Base-by-base conservation (phyloP, 2,888 invertebrate genomes). In the Steinernema hermaphroditum region DNA sequence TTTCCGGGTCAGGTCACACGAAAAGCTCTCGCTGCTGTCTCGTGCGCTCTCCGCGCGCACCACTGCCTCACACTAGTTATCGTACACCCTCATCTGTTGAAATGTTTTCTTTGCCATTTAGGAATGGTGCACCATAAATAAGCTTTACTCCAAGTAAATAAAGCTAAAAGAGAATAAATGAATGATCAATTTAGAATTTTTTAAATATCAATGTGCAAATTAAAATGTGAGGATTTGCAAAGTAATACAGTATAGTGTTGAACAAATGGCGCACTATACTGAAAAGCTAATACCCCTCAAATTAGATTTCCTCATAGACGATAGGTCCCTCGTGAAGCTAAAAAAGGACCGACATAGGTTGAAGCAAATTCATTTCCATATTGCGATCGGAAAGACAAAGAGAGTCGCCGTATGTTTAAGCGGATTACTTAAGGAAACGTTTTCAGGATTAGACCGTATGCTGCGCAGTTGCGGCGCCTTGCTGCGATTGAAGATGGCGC, bases 371-470 rank as follows among this genome's bases (percentile, higher is more conserved):
- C 62, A 62, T 62, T 62, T 32, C 32, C 62, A 62, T 62, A 62
- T 62, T 29, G 62, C 29, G 62, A 32, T 62, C 62, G 32, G 29
- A 27, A 62, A 62, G 62, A 62, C 62, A 62, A 62, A 62, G 62
- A 29, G 16, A n/a, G 62, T 62, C 62, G 62, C 62, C 62, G 62
- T 62, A 62, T 62, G 62, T 62, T 62, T 62, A 62, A 62, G 62
- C 62, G 62, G 62, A 62, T 62, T 62, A 62, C 62, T 62, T 32
- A 62, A 62, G 62, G 62, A 62, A 62, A 62, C 62, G 62, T 62
- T 62, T 62, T 62, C 62, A 29, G 29, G 62, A 62, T 62, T 62
- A 62, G 62, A 62, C 62, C 62, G 62, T 62, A 62, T 62, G 62
- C 62, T 62, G 62, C 32, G 62, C 29, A 32, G 32, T 62, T 62